Evolutionary conservation across 2,113 vertebrate genomes (phyloP), one percentile per base, ranked within the genome.

Genomic region (mouse (Mus musculus)): DNA sequence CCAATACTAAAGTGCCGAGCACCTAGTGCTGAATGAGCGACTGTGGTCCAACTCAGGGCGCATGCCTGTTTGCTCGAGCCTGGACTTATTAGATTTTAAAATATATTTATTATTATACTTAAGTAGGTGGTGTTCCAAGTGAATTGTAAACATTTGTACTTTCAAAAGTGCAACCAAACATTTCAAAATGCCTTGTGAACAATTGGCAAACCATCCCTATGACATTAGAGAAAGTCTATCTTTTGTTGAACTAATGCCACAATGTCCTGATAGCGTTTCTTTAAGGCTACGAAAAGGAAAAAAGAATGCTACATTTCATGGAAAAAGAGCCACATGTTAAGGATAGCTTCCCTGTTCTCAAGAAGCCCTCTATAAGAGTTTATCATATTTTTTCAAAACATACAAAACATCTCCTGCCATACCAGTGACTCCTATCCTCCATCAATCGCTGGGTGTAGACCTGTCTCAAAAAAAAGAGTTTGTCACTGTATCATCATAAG

Each of bases 131-230:
- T 11, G 19, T 78, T 96, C n/a, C 52, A 20, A 88, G 17, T 88
- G 39, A 85, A 87, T 59, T 67, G 24, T 65, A 86, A 71, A 59
- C 54, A 80, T 69, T 28, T 42, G 14, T 6, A 85, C 81, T 85
- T 46, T 85, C 59, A 46, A 85, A 63, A 46, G 59, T 46, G 8
- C 3, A 72, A 65, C 20, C 2, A 11, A 59, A 52, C 36, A 88
- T 90, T 95, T 95, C 13, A 95, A 52, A 78, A 52, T 56, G 86
- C 59, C 86, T 93, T 93, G 30, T 52, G 56, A 93, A 72, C 36
- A 94, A 86, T 56, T 46, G 81, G 6, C 28, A 39, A 88, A 49
- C 3, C 7, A 54, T 77, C 26, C 3, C 42, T 49, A n/a, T 54
- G 28, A 19, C 24, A 59, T 13, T 89, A 46, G n/a, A 76, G 63